Conservation (phyloP, 2,888 invertebrate genomes). For the Charanyca ferruginea region DNA sequence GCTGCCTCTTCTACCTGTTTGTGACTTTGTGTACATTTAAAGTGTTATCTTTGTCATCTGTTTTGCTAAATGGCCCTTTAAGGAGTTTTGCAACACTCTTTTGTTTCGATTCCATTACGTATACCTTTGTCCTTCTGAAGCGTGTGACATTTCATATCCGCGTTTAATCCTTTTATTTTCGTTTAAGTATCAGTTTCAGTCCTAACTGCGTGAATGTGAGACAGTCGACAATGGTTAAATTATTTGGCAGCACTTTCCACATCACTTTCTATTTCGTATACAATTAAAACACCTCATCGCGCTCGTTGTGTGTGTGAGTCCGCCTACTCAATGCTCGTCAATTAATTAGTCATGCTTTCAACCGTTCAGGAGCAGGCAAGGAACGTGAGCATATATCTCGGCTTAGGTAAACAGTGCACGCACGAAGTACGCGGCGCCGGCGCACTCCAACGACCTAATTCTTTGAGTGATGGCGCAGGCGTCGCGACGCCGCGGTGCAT, state of each 20-base stretch:
- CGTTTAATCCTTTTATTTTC: slow-evolving; percentile 33
- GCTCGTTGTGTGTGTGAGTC: slow-evolving; percentile 27
- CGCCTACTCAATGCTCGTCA: slow-evolving; percentile 51
- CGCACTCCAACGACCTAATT: slow-evolving; percentile 82
- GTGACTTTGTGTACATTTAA: slow-evolving; percentile 61
- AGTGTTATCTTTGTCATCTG: slow-evolving; percentile 70
- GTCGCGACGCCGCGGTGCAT: slow-evolving; percentile 64
- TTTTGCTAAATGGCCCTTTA: slow-evolving; percentile 66
- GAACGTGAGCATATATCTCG: slow-evolving; percentile 62
- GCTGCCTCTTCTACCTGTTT: slow-evolving; percentile 58
- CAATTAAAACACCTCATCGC: slow-evolving; percentile 45
- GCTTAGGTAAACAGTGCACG: slow-evolving; percentile 78
- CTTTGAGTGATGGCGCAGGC: slow-evolving; percentile 64
- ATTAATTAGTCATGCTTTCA: slow-evolving; percentile 70
- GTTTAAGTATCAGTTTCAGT: slow-evolving; percentile 10
- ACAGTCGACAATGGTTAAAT: slow-evolving; percentile 7
- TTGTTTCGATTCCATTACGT: slow-evolving; percentile 65
- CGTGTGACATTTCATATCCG: slow-evolving; percentile 49
- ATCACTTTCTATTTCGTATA: slow-evolving; percentile 57
- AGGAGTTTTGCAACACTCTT: slow-evolving; percentile 60
- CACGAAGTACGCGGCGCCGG: slow-evolving; percentile 82
- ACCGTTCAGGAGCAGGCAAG: slow-evolving; percentile 57
- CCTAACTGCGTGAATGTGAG: slow-evolving; percentile 11
- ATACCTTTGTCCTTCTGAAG: slow-evolving; percentile 48
- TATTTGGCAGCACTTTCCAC: slow-evolving; percentile 51